phyloP scores from a whole-genome alignment of 2,888 invertebrate species.

The Nemurella pictetii region DNA sequence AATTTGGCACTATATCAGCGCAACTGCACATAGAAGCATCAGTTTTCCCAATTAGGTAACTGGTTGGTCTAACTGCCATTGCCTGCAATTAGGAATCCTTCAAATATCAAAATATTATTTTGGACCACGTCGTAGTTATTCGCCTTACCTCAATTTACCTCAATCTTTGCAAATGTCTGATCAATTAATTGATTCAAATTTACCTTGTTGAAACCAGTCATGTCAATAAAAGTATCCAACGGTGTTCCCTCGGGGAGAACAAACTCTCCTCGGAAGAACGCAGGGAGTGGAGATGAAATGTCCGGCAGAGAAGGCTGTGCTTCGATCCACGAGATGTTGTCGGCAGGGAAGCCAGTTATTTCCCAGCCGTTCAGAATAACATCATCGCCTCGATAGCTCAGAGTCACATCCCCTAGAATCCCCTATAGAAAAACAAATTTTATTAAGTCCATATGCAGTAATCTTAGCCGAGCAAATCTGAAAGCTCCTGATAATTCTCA shows the following conservation, averaged over 20 bases:
- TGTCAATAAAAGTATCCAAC: slow-evolving; percentile 46
- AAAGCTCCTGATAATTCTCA: not conserved
- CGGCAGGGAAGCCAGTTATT: slow-evolving; percentile 61
- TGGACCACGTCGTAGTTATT: no score
- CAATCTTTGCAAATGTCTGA: no score
- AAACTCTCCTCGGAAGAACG: slow-evolving; percentile 36
- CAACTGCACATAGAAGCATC: no score
- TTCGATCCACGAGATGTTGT: slow-evolving; percentile 34
- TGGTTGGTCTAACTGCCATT: no score
- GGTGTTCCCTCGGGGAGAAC: slow-evolving; percentile 30
- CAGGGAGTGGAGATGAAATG: slow-evolving; percentile 1
- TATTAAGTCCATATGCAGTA: no score
- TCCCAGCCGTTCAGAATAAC: slow-evolving; percentile 58
- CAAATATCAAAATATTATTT: no score
- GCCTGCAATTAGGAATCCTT: no score
- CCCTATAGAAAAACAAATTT: slow-evolving; percentile 55
- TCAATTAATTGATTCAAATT: not conserved
- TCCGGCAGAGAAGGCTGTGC: slow-evolving; percentile 16
- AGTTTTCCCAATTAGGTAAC: no score
- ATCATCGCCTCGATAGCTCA: slow-evolving; percentile 56
- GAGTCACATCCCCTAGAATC: slow-evolving; percentile 58
- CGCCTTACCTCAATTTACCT: no score
- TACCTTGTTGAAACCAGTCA: slow-evolving; percentile 48
- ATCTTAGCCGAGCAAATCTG: not conserved
- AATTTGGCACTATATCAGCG: no score